Percentiles rank a stretch among this genome's conserved stretches.
These are phyloP conservation scores for Lacanobia oleracea DNA, from an alignment of 2,888 invertebrate genomes.

Conservation along the genomic window DNA sequence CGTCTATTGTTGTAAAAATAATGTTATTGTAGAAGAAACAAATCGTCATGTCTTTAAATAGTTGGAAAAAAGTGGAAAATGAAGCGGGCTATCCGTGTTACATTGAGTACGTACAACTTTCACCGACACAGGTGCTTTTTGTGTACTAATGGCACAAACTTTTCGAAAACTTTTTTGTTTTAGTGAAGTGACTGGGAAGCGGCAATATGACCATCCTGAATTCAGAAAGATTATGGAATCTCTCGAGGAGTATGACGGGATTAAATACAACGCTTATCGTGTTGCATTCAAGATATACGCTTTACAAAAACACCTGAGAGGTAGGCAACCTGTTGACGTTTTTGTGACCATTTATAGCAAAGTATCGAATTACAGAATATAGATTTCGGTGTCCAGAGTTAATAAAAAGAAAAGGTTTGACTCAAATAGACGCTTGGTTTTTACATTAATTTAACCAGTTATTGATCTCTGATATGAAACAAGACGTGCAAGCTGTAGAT, in stretches of 20 bases:
- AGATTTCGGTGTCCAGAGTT: conserved; percentile 5
- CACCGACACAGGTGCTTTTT: conserved; percentile 58
- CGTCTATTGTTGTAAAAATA: conserved; percentile 5
- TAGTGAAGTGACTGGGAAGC: conserved; percentile 87
- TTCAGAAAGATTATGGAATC: conserved; percentile 90
- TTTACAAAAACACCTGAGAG: conserved; percentile 89
- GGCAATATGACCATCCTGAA: conserved; percentile 91
- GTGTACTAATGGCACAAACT: conserved; percentile 26
- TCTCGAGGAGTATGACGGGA: conserved; percentile 92
- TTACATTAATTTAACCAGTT: neutral
- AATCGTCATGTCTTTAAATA: conserved; percentile 74
- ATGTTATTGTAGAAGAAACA: conserved; percentile 36
- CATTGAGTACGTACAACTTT: conserved; percentile 88
- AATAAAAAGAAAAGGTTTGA: neutral
- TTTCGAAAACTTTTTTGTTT: conserved; percentile 68
- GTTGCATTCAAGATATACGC: conserved; percentile 92
- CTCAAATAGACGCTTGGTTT: neutral
- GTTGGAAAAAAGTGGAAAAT: conserved; percentile 91
- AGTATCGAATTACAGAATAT: conserved; percentile 36
- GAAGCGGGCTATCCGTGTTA: conserved; percentile 91
- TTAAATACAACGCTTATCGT: conserved; percentile 94
- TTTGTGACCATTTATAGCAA: conserved; percentile 24
- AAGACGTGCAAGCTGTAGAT: neutral
- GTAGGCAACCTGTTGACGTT: conserved; percentile 80
- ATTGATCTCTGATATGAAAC: neutral